Base-by-base conservation (phyloP, 2,888 invertebrate species). In the Lymantria monacha region DNA sequence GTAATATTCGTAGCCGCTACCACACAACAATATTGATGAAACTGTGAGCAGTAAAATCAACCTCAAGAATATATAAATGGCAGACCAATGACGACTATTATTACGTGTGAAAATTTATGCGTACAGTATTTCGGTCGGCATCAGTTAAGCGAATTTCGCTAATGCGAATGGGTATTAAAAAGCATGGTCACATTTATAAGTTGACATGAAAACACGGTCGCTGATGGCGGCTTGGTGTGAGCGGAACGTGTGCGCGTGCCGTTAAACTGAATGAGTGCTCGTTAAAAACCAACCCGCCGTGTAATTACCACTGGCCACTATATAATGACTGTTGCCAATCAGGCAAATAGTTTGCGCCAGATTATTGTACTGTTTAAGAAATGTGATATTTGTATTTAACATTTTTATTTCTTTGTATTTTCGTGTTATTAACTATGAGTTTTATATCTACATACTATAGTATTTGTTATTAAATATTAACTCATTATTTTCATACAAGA, bases 221-320 rank as follows among this genome's bases (percentile, higher is more conserved):
- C 51, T 60, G 62, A 64, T 51, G 49, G 59, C 60, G 59, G 53
- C 51, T 53, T 55, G 57, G 51, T 55, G 47, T 53, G 57, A 56
- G 57, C 51, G 42, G 46, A 47, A 51, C 52, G 62, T 59, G 65
- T 76, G 77, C 83, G 74, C 79, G 73, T 76, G 83, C 80, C 81
- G 80, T 80, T 83, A 76, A 78, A 66, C 74, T 79, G 79, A 84
- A 85, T 83, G 83, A 79, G 79, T 77, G 79, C 81, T 87, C 84
- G 85, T 87, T 87, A 85, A 84, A 83, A 81, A 77, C 72, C 80
- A 76, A 76, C 80, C 81, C 81, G 79, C 78, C 75, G 72, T 80
- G 81, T 83, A 85, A 87, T 87, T 85, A 87, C 83, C 80, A 73
- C 74, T 73, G 76, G 74, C 74, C 74, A 73, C 70, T 71, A 72